Evolutionary conservation across 2,888 invertebrate species (phyloP), one percentile per base, ranked within the genome.

Genomic region (Orthonevra nobilis): DNA sequence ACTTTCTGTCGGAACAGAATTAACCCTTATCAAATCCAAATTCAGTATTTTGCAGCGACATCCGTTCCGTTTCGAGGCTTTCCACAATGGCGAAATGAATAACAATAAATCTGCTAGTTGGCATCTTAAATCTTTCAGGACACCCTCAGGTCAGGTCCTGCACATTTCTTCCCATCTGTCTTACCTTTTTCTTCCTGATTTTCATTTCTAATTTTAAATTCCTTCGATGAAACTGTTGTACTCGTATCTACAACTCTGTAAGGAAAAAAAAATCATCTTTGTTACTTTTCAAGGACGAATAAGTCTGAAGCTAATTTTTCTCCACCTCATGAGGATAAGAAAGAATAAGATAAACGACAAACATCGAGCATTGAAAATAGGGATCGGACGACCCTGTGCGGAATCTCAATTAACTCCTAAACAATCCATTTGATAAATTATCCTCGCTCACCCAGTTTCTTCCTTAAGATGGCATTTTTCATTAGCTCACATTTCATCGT

Each of bases 401-500:
- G 23, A 23, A 3, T 4, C 3, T 10, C n/a, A 12, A 4, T 10
- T 56, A 36, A 48, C 56, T 14, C 56, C 12, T 12, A 28, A 44
- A 23, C 36, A 36, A 26, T 54, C 10, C 32, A 20, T 54, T 26
- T 66, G 19, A 66, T 54, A 17, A 36, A 54, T 52, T 54, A 17
- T 23, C 38, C 28, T 30, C 38, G 28, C 40, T 48, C 40, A 38
- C 40, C 40, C 30, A 54, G 36, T 23, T 28, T 36, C 30, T 12
- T 40, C 38, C 30, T 34, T 48, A 40, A 40, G 36, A 48, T 32
- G 32, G 3, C 20, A 46, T 58, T 68, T 68, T 68, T 48, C 40
- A 48, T 68, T 40, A 58, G 46, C 40, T 58, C 32, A 34, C 56
- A 38, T 56, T 68, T 68, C 38, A 68, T 40, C 36, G 48, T 68